Evolutionary conservation across 2,888 invertebrate species (phyloP).

Genomic region (Dorcus parallelipipedus): DNA sequence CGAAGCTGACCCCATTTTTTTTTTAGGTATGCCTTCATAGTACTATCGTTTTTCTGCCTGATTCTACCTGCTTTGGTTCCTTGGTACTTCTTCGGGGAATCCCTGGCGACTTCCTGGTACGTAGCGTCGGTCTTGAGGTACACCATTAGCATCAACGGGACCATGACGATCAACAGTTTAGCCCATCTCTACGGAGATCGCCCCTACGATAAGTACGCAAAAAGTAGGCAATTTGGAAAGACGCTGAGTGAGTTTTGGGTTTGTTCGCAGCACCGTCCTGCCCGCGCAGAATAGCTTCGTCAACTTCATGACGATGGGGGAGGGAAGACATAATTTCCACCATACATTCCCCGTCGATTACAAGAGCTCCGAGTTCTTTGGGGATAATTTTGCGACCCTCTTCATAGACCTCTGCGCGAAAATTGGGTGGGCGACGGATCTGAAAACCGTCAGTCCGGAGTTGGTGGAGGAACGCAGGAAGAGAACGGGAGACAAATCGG

Average conservation of each 20-base stretch:
- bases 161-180: conserved; percentile 94
- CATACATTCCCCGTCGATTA: conserved; percentile 63
- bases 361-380: conserved; percentile 53
- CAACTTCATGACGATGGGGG: conserved; percentile 53
- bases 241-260: neutral
- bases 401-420: conserved; percentile 77
- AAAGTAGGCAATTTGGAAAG: neutral
- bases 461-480: conserved; percentile 57
- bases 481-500: conserved; percentile 53
- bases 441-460: conserved; percentile 59
- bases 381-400: conserved; percentile 70
- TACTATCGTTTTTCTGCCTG: conserved; percentile 57
- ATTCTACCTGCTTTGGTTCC: conserved; percentile 75
- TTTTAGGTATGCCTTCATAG: conserved; percentile 43
- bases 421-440: conserved; percentile 79
- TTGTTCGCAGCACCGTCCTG: conserved; percentile 60
- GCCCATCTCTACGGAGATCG: conserved; percentile 87
- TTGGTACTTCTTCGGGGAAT: conserved; percentile 80
- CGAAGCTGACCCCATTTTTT: too few relatives aligned
- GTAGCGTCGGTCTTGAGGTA: conserved; percentile 81
- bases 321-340: too few relatives aligned
- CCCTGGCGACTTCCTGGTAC: conserved; percentile 65
- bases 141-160: conserved; percentile 81
- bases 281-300: conserved; percentile 71
- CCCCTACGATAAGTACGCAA: conserved; percentile 79